Conservation (phyloP, 2,797 vertebrate genomes). For the Gymnopithys bicolor region DNA sequence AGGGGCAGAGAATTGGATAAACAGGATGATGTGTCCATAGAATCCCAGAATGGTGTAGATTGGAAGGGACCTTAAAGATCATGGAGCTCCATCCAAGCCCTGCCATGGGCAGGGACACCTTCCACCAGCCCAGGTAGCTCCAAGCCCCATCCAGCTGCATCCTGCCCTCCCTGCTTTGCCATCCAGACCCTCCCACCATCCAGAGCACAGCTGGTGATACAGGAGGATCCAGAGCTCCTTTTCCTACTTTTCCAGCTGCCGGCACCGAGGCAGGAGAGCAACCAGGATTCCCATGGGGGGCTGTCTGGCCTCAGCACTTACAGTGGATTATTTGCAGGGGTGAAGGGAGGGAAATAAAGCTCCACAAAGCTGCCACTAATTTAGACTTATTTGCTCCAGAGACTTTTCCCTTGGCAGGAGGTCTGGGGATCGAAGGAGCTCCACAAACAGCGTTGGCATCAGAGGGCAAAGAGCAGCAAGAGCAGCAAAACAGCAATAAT, state of each 20-base stretch:
- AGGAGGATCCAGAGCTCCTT: neutral
- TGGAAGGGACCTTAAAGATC: neutral
- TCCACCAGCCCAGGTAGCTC: neutral
- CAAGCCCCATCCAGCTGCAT: neutral
- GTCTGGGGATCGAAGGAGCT: neutral
- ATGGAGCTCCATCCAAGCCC: neutral
- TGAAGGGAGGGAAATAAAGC: neutral
- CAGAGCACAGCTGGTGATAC: neutral
- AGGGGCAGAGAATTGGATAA: neutral
- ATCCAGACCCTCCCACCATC: neutral
- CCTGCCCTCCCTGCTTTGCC: neutral
- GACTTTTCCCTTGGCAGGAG: conserved; percentile 3
- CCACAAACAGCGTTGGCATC: accelerated
- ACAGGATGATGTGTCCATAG: neutral
- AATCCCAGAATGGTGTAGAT: neutral
- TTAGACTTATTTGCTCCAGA: neutral
- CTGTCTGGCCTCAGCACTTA: neutral
- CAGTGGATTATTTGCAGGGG: neutral
- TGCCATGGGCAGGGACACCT: neutral
- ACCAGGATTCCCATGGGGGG: neutral
- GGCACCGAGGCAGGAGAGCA: neutral
- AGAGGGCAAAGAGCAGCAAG: neutral
- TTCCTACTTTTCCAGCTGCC: neutral
- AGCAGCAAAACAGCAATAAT: neutral
- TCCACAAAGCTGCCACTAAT: neutral